Percentiles rank a stretch among this genome's conserved stretches.
Evolutionary conservation across 2,797 vertebrate genomes (phyloP).

Genomic region (Nannoperca obscura): DNA sequence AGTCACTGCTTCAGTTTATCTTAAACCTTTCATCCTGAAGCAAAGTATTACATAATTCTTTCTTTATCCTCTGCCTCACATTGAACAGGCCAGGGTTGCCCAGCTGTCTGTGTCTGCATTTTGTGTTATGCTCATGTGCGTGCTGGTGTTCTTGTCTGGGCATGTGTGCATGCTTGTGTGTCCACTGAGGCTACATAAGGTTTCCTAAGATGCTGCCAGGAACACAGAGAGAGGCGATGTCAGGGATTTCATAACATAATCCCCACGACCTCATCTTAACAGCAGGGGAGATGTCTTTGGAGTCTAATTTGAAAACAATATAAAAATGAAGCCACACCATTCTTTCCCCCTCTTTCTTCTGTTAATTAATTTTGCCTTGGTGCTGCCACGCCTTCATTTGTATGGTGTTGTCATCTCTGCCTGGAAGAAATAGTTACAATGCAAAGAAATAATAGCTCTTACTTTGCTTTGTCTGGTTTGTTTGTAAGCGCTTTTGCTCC

Average conservation of each 20-base stretch:
- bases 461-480: constrained; percentile 64
- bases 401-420: constrained; percentile 46
- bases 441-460: constrained; percentile 68
- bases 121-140: constrained; percentile 30
- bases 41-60: constrained; percentile 60
- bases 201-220: constrained; percentile 55
- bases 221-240: constrained; percentile 56
- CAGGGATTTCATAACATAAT: constrained; percentile 72
- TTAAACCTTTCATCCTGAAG: constrained; percentile 42
- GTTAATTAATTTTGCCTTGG: constrained; percentile 61
- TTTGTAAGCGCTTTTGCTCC: constrained; percentile 56
- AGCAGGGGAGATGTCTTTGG: constrained; percentile 59
- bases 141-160: constrained; percentile 34
- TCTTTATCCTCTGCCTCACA: constrained; percentile 47
- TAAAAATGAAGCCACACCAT: constrained; percentile 39
- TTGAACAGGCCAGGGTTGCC: constrained; percentile 40
- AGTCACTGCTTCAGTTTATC: constrained; percentile 50
- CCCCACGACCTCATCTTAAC: constrained; percentile 55
- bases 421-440: constrained; percentile 70
- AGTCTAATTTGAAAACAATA: constrained; percentile 59
- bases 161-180: constrained; percentile 23
- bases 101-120: constrained; percentile 54
- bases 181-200: constrained; percentile 48
- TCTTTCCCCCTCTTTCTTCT: constrained; percentile 13
- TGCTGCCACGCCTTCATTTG: constrained; percentile 55